phyloP scores from a whole-genome alignment of 2,888 invertebrate genomes.

The Chaetogeoica ovagalla region DNA sequence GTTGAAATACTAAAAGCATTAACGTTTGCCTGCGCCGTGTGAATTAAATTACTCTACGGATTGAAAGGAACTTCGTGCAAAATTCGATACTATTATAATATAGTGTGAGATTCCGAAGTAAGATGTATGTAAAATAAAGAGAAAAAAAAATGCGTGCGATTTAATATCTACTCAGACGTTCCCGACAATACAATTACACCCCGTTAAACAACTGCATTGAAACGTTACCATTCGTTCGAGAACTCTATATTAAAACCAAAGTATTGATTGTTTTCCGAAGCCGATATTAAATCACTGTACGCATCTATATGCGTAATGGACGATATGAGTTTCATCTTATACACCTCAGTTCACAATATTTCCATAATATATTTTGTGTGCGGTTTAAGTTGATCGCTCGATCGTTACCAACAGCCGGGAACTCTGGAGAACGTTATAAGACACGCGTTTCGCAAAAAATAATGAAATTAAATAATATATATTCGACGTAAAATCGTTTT shows the following conservation, averaged over 20 bases:
- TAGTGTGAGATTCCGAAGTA: conserved; percentile 5
- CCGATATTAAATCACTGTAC: background rate
- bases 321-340: background rate
- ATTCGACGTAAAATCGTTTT: too few species aligned
- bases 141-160: conserved; percentile 15
- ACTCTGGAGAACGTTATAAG: too few species aligned
- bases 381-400: too few species aligned
- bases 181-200: conserved; percentile 24
- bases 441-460: too few species aligned
- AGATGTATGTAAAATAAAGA: background rate
- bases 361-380: background rate
- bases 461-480: too few species aligned
- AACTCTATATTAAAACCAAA: background rate
- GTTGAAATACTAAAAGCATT: conserved; percentile 51
- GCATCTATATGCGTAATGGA: background rate
- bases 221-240: background rate
- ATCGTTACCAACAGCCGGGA: too few species aligned
- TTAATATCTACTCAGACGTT: conserved; percentile 37
- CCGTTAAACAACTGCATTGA: conserved; percentile 1
- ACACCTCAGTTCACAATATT: background rate
- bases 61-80: conserved; percentile 42
- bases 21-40: conserved; percentile 45
- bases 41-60: conserved; percentile 46
- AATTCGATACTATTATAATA: conserved; percentile 18
- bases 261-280: background rate